Evolutionary conservation across 2,113 vertebrate genomes (phyloP).

Genomic region (Tonatia bakeri): DNA sequence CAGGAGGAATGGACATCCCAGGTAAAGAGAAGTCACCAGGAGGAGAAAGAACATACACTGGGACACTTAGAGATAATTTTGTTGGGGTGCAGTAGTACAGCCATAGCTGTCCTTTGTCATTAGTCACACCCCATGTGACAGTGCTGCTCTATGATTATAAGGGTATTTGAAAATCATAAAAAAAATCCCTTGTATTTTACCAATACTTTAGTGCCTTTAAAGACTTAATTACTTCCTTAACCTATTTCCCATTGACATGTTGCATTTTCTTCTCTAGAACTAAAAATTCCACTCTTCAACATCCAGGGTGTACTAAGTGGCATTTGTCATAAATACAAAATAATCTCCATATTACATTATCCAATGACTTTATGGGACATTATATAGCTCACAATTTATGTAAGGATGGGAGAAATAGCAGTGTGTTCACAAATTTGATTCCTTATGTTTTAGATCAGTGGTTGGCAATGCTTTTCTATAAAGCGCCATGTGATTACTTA

Average conservation of each 20-base stretch:
- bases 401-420: not conserved
- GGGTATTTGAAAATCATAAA: not conserved
- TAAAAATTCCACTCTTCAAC: not conserved
- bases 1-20: not conserved
- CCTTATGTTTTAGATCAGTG: not conserved
- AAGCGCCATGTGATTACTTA: not conserved
- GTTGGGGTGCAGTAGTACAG: not conserved
- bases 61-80: not conserved
- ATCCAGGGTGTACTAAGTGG: not conserved
- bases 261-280: not conserved
- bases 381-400: not conserved
- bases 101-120: not conserved
- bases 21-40: not conserved
- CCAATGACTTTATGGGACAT: not conserved
- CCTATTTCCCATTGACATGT: not conserved
- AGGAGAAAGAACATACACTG: not conserved
- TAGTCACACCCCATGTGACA: not conserved
- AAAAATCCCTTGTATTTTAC: not conserved
- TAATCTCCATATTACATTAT: not conserved
- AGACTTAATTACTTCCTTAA: not conserved
- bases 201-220: not conserved
- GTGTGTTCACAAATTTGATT: not conserved
- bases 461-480: not conserved
- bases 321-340: not conserved
- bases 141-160: not conserved